Evolutionary conservation across 1,140 invertebrate species (phyloP), one percentile per base, ranked within the genome.

Genomic region (Thereuonema tuberculata): DNA sequence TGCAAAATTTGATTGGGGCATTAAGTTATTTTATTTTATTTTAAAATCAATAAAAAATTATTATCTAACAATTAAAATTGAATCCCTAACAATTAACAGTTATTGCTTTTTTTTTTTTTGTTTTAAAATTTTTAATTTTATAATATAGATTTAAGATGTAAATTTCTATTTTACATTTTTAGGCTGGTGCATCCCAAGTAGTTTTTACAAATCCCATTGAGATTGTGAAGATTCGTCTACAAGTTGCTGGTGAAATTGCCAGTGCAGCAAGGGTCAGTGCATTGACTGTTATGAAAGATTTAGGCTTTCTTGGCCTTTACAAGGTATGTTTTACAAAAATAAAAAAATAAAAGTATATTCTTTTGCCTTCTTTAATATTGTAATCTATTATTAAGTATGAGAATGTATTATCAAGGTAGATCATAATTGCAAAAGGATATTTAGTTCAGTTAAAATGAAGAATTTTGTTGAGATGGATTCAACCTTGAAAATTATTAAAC

Each of bases 201-300:
- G 82, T 99, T 64, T 99, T 99, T 71, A 99, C 96, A 15, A 99
- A 99, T 81, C 96, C 96, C 0, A 74, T 99, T 62, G 96, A 99
- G 79, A 99, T 99, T 64, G 95, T 99, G 0, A 99, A 99, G 78
- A 99, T 99, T 71, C 83, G 96, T 3, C 75, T 99, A 2, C 97
- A 99, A 81, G 94, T 99, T 37, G 95, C 96, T 1, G 96, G 96
- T 17, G 96, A 99, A 77, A 92, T 99, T 63, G 88, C 88, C 5
- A 74, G 81, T 29, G 83, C 79, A 0, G 72, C 78, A 3, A 93
- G 92, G 77, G 85, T 93, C 2, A 77, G 84, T 57, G 93, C 93
- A 1, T 82, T 85, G 75, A 72, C 79, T 15, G 93, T 98, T 15
- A 88, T 98, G 0, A 88, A 84, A 69, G 93, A 98, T 64, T 76